A percentile compares a stretch with the other conserved stretches of the same genome.
phyloP scores from a whole-genome alignment of 2,113 vertebrate genomes.

The Malurus cyaneus region DNA sequence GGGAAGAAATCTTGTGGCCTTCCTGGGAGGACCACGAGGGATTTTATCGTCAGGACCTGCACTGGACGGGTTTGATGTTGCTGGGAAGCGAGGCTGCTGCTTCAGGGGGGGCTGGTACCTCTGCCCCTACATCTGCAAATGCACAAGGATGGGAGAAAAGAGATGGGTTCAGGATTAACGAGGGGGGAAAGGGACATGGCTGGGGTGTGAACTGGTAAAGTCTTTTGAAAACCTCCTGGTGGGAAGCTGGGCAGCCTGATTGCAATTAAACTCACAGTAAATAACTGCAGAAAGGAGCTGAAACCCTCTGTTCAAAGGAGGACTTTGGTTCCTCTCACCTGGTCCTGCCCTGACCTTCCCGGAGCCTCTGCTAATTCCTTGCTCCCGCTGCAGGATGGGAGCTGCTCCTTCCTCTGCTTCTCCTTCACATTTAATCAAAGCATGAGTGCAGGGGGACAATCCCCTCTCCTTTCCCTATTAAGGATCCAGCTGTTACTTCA shows the following conservation, averaged over 20 bases:
- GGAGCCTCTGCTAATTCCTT: neutral
- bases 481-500: neutral
- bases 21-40: neutral
- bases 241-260: neutral
- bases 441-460: neutral
- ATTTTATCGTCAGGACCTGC: slow-evolving; percentile 15
- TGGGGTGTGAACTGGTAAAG: neutral
- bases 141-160: neutral
- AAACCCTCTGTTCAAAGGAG: neutral
- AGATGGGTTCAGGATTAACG: neutral
- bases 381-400: neutral
- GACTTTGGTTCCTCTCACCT: neutral
- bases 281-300: neutral
- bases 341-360: neutral
- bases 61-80: neutral
- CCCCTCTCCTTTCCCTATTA: neutral
- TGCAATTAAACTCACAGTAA: neutral
- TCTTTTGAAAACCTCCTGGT: neutral
- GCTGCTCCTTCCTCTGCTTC: neutral
- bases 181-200: neutral
- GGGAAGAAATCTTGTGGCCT: neutral
- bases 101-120: neutral
- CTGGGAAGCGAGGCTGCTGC: neutral
- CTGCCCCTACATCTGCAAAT: slow-evolving; percentile 23
- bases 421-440: neutral